Percentiles rank a stretch among this genome's conserved stretches.
Conservation (phyloP, 2,888 invertebrate genomes). For the Anticlea derivata region DNA sequence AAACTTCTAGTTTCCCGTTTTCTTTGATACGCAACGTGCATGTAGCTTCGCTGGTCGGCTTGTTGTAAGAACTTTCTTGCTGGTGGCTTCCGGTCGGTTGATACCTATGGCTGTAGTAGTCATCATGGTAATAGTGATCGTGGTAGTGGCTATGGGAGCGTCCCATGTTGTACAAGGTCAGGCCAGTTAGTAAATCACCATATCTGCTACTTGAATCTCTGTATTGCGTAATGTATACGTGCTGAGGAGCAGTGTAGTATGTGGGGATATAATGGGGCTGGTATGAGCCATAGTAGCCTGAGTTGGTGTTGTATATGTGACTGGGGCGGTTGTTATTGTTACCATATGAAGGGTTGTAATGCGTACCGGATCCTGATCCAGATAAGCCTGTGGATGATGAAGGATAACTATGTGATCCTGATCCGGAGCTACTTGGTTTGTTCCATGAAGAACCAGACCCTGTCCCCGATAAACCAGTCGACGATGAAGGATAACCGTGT, state of each 20-base stretch:
- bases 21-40: conserved; percentile 66
- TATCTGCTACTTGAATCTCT: conserved; percentile 69
- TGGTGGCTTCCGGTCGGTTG: conserved; percentile 29
- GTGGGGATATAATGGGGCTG: conserved; percentile 29
- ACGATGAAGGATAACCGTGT: conserved; percentile 27
- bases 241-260: conserved; percentile 64
- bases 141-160: conserved; percentile 64
- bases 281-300: conserved; percentile 26
- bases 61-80: conserved; percentile 27
- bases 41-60: conserved; percentile 53
- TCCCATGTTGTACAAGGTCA: conserved; percentile 71
- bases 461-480: conserved; percentile 36
- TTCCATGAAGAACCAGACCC: conserved; percentile 20
- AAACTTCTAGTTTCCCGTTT: conserved; percentile 50
- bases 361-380: conserved; percentile 29
- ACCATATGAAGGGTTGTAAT: conserved; percentile 24
- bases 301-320: conserved; percentile 35
- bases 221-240: conserved; percentile 67
- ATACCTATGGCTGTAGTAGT: conserved; percentile 66
- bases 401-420: conserved; percentile 16
- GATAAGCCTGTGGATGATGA: conserved; percentile 37
- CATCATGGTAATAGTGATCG: conserved; percentile 68
- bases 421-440: conserved; percentile 23
- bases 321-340: conserved; percentile 18
- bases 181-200: conserved; percentile 66